Conservation (phyloP, 1,140 invertebrate genomes). For the Condylostylus longicornis region DNA sequence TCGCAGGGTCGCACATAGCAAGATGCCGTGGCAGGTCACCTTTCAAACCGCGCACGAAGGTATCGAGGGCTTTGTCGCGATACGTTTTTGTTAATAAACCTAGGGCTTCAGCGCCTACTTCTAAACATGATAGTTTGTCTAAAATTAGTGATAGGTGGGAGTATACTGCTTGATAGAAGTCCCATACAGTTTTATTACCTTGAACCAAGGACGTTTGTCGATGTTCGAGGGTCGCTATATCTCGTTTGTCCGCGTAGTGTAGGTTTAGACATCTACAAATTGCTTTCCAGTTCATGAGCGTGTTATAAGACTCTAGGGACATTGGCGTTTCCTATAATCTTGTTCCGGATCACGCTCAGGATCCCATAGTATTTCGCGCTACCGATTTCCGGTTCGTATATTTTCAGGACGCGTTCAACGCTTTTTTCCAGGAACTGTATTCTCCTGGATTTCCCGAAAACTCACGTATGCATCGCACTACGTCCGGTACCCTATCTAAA, state of each 20-base stretch:
- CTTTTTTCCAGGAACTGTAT: slow-evolving; percentile 7
- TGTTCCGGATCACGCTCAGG: background rate
- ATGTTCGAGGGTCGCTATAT: slow-evolving; percentile 2
- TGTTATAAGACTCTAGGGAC: slow-evolving; percentile 1
- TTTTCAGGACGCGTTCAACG: slow-evolving; percentile 2
- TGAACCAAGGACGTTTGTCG: background rate
- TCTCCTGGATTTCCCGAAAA: slow-evolving; percentile 1
- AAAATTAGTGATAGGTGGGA: slow-evolving; percentile 1
- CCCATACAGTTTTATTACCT: background rate
- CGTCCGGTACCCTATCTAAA: slow-evolving; percentile 1
- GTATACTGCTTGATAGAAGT: background rate
- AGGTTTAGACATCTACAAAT: background rate
- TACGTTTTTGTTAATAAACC: slow-evolving; percentile 1
- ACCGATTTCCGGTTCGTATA: background rate
- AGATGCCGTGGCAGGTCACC: slow-evolving; percentile 7
- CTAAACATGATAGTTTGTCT: background rate
- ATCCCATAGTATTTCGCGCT: slow-evolving; percentile 4
- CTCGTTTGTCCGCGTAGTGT: slow-evolving; percentile 5
- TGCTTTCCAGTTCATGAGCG: background rate
- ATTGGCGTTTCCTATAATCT: slow-evolving; percentile 1
- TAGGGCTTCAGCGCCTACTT: background rate
- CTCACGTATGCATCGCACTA: slow-evolving; percentile 1
- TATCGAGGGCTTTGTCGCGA: slow-evolving; percentile 6
- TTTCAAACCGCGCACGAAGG: slow-evolving; percentile 7
- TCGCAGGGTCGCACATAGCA: slow-evolving; percentile 4